Conservation (phyloP, 2,888 invertebrate species). For the Trachelus troglodyta region DNA sequence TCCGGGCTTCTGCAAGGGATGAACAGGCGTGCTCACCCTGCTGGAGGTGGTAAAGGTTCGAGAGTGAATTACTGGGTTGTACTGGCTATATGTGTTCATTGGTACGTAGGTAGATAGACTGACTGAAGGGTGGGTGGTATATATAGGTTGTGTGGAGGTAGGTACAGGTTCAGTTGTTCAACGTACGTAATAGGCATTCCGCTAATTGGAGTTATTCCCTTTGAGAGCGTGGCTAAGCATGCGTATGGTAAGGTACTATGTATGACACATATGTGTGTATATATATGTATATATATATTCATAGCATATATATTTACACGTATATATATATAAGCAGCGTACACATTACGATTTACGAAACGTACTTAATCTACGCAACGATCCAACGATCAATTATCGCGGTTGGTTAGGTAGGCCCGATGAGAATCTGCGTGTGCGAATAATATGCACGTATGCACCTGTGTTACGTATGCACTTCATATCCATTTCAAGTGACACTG, state of each 20-base stretch:
- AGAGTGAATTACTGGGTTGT: not conserved
- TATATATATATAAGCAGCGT: constrained; percentile 1
- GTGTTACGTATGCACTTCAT: no score
- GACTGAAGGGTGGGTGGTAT: constrained; percentile 17
- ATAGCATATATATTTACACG: not conserved
- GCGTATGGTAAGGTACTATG: constrained; percentile 6
- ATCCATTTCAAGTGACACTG: no score
- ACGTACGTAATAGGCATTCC: constrained; percentile 35
- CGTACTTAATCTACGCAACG: constrained; percentile 13
- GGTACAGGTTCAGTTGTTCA: constrained; percentile 33
- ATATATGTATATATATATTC: no score
- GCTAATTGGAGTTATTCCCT: constrained; percentile 45
- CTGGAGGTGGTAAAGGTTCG: not conserved
- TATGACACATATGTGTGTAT: not conserved
- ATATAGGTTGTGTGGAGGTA: not conserved
- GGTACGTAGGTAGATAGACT: not conserved
- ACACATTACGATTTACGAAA: constrained; percentile 9
- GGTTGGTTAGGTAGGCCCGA: constrained; percentile 12
- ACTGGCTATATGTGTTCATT: not conserved
- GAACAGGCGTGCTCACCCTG: not conserved
- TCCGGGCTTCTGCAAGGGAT: constrained; percentile 5
- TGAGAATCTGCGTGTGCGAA: no score
- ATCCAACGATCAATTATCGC: constrained; percentile 23
- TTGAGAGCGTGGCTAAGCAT: constrained; percentile 36
- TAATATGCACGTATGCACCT: no score